Conservation (phyloP, 1,140 invertebrate species). For the Drosophila bifasciata region DNA sequence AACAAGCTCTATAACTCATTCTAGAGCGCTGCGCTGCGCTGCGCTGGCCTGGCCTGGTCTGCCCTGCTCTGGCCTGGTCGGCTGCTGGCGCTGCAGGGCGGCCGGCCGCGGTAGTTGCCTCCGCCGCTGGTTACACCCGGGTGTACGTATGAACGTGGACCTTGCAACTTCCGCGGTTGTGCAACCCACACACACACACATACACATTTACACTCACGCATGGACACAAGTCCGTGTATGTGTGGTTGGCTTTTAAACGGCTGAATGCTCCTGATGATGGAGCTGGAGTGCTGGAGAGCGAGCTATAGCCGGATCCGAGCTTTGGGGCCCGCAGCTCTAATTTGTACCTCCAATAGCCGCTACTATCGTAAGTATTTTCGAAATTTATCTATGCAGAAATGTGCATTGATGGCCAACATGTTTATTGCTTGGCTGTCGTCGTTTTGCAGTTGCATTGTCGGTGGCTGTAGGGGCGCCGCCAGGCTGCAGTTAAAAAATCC, state of each 20-base stretch:
- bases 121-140: constrained; percentile 68
- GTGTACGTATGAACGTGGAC: constrained; percentile 8
- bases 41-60: not conserved
- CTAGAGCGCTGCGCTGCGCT: constrained; percentile 59
- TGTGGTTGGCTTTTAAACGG: constrained; percentile 46
- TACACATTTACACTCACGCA: constrained; percentile 14
- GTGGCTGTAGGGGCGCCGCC: too few species aligned
- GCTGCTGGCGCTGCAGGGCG: constrained; percentile 55
- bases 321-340: constrained; percentile 56
- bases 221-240: constrained; percentile 16
- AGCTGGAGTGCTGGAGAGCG: constrained; percentile 16
- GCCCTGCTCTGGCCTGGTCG: not conserved
- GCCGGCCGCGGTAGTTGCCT: constrained; percentile 66
- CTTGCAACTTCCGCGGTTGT: constrained; percentile 71
- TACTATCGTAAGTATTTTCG: constrained; percentile 48
- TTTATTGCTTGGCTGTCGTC: constrained; percentile 66
- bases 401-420: constrained; percentile 68
- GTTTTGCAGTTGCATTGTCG: constrained; percentile 41
- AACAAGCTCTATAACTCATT: constrained; percentile 84
- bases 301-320: constrained; percentile 8
- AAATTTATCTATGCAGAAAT: constrained; percentile 75
- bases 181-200: constrained; percentile 31
- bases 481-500: constrained; percentile 8
- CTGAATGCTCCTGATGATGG: constrained; percentile 53
- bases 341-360: constrained; percentile 64